These are phyloP conservation scores for Linyphia triangularis DNA, from an alignment of 2,888 invertebrate species.

Conservation along the genomic window DNA sequence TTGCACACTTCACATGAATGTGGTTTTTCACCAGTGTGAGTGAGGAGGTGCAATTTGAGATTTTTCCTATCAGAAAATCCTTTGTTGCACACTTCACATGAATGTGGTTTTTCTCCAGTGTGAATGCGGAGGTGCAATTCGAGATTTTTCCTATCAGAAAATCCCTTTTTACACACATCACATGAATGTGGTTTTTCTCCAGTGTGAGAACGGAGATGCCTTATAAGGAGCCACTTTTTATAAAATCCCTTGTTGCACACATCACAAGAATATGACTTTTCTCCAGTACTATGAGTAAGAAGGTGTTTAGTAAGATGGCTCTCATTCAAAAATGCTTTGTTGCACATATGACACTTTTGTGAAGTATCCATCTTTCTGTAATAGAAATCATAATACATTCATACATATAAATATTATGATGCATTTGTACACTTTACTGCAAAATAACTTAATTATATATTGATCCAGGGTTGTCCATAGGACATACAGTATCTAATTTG, in stretches of 20 bases:
- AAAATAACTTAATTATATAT: no score
- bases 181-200: neutral
- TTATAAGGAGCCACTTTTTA: neutral
- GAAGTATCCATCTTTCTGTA: no score
- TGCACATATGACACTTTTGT: constrained; percentile 5
- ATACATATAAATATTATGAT: no score
- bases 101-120: neutral
- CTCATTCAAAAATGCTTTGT: neutral
- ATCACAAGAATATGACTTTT: neutral
- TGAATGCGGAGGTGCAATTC: neutral
- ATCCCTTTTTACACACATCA: neutral
- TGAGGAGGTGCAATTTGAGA: neutral
- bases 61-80: neutral
- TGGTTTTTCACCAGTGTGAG: constrained; percentile 14
- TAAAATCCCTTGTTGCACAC: neutral
- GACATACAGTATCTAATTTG: no score
- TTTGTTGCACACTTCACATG: constrained; percentile 5
- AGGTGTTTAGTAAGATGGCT: neutral
- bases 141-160: no score
- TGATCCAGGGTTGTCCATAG: no score
- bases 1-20: neutral
- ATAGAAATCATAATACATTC: no score
- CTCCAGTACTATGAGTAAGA: neutral
- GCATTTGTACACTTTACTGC: no score
- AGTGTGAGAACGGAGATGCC: neutral